Evolutionary conservation across 2,113 vertebrate genomes (phyloP).

Genomic region (Lepisosteus oculatus): DNA sequence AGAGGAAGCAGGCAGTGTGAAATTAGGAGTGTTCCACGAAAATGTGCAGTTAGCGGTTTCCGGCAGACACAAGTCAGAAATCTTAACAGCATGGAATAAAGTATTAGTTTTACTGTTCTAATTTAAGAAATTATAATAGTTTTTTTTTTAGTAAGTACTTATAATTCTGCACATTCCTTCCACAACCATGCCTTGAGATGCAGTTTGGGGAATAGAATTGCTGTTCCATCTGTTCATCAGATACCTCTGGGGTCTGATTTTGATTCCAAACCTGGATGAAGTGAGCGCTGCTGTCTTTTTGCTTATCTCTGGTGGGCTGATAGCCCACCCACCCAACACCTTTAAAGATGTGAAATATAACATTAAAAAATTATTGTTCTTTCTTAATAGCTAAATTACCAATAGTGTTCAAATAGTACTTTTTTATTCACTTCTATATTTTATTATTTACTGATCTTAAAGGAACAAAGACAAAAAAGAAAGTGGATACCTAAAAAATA

Average conservation of each 20-base stretch:
- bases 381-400: too few species aligned
- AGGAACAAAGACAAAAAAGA: too few species aligned
- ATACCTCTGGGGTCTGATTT: conserved; percentile 4
- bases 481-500: too few species aligned
- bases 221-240: conserved; percentile 11
- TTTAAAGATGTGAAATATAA: not conserved
- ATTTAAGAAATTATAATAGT: not conserved
- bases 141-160: not conserved
- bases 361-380: too few species aligned
- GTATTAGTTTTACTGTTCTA: not conserved
- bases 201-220: not conserved
- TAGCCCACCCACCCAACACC: not conserved
- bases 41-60: not conserved
- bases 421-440: too few species aligned
- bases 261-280: not conserved
- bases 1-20: conserved; percentile 2
- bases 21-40: not conserved
- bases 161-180: not conserved
- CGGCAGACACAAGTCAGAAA: not conserved
- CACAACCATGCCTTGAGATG: not conserved
- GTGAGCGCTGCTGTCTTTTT: not conserved
- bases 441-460: too few species aligned
- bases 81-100: not conserved
- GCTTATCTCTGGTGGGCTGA: not conserved
- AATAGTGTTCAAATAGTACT: too few species aligned